Base-by-base conservation (phyloP, 2,888 invertebrate genomes). In the Callyntrura guangdongensis region DNA sequence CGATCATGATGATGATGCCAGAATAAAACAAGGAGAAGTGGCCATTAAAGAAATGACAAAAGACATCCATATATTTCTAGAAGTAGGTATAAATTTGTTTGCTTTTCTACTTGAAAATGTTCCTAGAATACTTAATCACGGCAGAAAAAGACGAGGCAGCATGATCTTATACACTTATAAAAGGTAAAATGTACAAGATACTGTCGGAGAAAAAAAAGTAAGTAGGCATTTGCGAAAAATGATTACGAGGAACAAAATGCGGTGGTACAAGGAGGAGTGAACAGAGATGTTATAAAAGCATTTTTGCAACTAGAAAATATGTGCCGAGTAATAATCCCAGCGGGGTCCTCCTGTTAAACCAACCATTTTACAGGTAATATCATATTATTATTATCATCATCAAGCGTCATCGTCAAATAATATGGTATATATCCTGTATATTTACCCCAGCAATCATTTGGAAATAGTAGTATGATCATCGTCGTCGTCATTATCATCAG, bases 261-360 rank as follows among this genome's bases (percentile, higher is more conserved):
- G 69, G n/a, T 77, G 47, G 45, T 47, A 17, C 9, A 14, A 74
- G 61, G 59, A 59, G 81, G 12, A 61, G 36, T 20, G 64, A 20
- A 36, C 36, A 36, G 64, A 83, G 83, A 83, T 36, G 36, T 47
- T 17, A 83, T 83, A 36, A 36, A 36, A 6, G 36, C 6, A 36
- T 36, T 36, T 36, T 83, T 49, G 74, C 59, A 61, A 86, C 47
- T 59, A 86, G 45, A 86, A 86, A 74, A 86, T 36, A 36, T 56
- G 69, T 49, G 74, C 36, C 47, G 64, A 53, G 79, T 86, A 86
- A 86, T 86, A 86, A 77, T 86, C 86, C 64, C 86, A 86, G 86
- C 86, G 45, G 86, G 86, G 61, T 36, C 20, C 86, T 49, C 77
- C 74, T 86, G 86, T 86, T 86, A 64, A 86, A 86, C 79, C 79